Evolutionary conservation across 2,888 invertebrate genomes (phyloP).

Genomic region (Diploptera punctata): DNA sequence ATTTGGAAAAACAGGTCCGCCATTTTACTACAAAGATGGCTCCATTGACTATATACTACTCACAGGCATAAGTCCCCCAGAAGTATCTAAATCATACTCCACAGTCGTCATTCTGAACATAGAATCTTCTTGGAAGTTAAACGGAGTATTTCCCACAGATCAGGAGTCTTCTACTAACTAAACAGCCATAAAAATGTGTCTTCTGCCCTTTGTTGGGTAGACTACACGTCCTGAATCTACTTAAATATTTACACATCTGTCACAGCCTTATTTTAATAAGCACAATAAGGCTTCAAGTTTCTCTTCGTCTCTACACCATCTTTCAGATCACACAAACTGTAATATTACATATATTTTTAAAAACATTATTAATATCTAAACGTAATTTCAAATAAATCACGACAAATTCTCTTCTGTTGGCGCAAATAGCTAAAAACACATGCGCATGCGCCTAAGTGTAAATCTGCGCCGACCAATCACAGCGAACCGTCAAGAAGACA

Average conservation of each 20-base stretch:
- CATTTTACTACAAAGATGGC: constrained; percentile 46
- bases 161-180: not conserved
- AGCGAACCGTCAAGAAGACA: not conserved
- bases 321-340: not conserved
- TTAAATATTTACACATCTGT: constrained; percentile 27
- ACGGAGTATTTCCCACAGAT: not conserved
- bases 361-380: not conserved
- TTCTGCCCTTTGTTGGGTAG: constrained; percentile 5
- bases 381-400: constrained; percentile 11
- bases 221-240: constrained; percentile 24
- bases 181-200: not conserved
- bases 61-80: constrained; percentile 88
- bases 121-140: not conserved
- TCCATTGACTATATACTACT: constrained; percentile 52
- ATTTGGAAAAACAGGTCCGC: constrained; percentile 47
- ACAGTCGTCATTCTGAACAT: constrained; percentile 62
- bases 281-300: not conserved
- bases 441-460: not conserved
- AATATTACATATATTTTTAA: not conserved
- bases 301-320: not conserved
- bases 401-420: constrained; percentile 13
- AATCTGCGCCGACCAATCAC: not conserved
- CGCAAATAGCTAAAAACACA: constrained; percentile 13
- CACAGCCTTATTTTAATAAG: not conserved
- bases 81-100: constrained; percentile 78